Evolutionary conservation across 2,888 invertebrate genomes (phyloP), one percentile per base, ranked within the genome.

Genomic region (Eupeodes luniger): DNA sequence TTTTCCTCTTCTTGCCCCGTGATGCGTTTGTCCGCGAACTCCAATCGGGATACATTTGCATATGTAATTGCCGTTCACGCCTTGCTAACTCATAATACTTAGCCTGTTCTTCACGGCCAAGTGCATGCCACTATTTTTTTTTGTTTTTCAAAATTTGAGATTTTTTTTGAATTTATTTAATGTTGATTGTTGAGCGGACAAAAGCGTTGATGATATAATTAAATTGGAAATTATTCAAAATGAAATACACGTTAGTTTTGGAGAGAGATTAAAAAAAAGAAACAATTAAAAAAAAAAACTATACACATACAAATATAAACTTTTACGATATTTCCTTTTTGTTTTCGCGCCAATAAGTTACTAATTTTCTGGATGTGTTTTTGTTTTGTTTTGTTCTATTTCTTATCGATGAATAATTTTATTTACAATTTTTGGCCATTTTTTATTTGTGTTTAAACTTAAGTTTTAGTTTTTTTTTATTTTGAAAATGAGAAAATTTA

Each of bases 21-120:
- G 99, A 98, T 96, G 99, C 99, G 96, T 99, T 99, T 95, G 99
- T 97, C 95, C 99, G 99, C 95, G 98, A 98, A 95, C 98, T 98
- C 99, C 99, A 99, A 95, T 98, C 98, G 94, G 99, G 99, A 96
- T 99, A 99, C 95, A 98, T 96, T 96, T 98, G 98, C 97, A 98
- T 97, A 96, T 99, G 99, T 94, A 98, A 96, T 96, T 99, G 98
- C 95, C 99, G 96, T 95, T 99, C 99, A 95, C 98, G 97, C 94
- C 98, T 96, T 94, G 99, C 99, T 97, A 98, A 96, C 95, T 99
- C 99, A 96, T 99, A 99, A 97, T 99, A 99, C 96, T 99, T 99
- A 95, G 98, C 98, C 96, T 99, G 99, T 95, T 99, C 99, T 95
- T 98, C 98, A 95, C 98, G 97, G 95, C 98, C 98, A 96, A 99